Evolutionary conservation across 2,888 invertebrate genomes (phyloP).

Genomic region (Acanthoscelides obtectus): DNA sequence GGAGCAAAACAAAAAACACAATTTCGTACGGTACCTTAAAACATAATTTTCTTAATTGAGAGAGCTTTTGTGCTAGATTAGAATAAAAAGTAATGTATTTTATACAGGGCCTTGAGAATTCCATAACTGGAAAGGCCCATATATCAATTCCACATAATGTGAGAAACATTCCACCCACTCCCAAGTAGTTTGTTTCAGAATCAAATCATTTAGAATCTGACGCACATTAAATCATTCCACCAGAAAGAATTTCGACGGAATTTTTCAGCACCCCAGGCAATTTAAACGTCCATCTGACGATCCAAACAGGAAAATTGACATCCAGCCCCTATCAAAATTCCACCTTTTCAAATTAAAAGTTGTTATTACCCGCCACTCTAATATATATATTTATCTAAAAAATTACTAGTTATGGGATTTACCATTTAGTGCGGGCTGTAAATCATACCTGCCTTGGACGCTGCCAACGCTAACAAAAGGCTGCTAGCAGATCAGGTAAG

Average conservation of each 20-base stretch:
- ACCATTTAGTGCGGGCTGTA: slow-evolving; percentile 29
- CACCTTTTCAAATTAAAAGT: not conserved
- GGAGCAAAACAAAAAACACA: too few relatives aligned
- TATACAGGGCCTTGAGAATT: not conserved
- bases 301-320: not conserved
- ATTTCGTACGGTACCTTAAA: too few relatives aligned
- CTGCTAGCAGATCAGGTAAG: slow-evolving; percentile 18
- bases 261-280: not conserved
- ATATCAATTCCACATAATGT: not conserved
- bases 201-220: not conserved
- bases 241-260: not conserved
- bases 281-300: not conserved
- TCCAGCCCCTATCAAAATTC: not conserved
- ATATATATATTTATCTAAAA: slow-evolving; percentile 36
- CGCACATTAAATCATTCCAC: not conserved
- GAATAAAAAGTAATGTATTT: too few relatives aligned
- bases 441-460: slow-evolving; percentile 26
- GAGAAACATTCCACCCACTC: not conserved
- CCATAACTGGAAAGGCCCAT: not conserved
- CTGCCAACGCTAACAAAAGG: not conserved
- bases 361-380: slow-evolving; percentile 18
- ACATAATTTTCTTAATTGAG: too few relatives aligned
- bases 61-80: too few relatives aligned
- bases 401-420: slow-evolving; percentile 30
- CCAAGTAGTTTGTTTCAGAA: not conserved